phyloP scores from a whole-genome alignment of 2,888 invertebrate genomes.

The Gonocerus acuteangulatus region DNA sequence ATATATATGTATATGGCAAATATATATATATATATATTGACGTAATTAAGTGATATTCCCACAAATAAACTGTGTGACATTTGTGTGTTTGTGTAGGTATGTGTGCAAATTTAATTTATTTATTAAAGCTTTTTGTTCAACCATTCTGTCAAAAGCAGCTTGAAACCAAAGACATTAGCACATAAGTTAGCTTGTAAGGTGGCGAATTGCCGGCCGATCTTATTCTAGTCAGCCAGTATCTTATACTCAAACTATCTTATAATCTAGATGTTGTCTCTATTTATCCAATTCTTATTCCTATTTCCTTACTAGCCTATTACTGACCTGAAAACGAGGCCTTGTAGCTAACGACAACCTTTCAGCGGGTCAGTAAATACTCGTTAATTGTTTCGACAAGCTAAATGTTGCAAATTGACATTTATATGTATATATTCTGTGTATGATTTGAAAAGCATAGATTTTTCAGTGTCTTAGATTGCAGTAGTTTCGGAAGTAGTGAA shows the following conservation, averaged over 20 bases:
- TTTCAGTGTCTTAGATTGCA: constrained; percentile 13
- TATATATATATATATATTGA: background rate
- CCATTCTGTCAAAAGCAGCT: constrained; percentile 16
- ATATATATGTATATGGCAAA: background rate
- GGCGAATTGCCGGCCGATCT: background rate
- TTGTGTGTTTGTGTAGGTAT: background rate
- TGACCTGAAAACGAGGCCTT: constrained; percentile 24
- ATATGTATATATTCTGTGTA: constrained; percentile 12
- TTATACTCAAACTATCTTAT: constrained; percentile 3
- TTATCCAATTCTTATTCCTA: background rate
- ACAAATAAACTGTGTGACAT: constrained; percentile 1
- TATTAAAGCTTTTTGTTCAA: constrained; percentile 14
- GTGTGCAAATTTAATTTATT: background rate
- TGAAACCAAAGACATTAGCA: constrained; percentile 27
- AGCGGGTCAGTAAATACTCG: constrained; percentile 6
- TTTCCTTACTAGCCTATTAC: background rate
- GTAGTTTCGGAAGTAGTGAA: constrained; percentile 17
- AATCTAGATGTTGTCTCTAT: constrained; percentile 10
- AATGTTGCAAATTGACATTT: background rate
- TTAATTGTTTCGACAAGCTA: background rate
- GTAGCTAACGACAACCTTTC: constrained; percentile 13
- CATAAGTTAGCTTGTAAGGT: constrained; percentile 20
- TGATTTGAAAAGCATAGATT: constrained; percentile 19
- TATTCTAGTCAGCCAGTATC: constrained; percentile 4
- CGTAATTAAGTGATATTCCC: background rate